A percentile compares a stretch with the other conserved stretches of the same genome.
Evolutionary conservation across 2,797 vertebrate species (phyloP).

Genomic region (Peromyscus attwateri): DNA sequence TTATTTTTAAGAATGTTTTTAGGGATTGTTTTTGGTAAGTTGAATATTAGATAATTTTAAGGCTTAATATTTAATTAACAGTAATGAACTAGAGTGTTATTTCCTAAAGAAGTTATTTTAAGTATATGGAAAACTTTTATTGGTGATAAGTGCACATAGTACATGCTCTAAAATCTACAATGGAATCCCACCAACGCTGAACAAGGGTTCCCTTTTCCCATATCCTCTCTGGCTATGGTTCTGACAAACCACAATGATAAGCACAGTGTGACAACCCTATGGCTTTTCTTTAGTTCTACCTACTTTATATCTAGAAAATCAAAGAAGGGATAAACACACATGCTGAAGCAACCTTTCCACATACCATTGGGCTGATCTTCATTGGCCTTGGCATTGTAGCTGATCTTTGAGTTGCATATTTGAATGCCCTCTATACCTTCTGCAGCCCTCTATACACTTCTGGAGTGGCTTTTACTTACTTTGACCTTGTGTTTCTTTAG

Average conservation of each 20-base stretch:
- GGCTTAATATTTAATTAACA: background rate
- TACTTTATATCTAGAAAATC: background rate
- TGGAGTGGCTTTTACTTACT: background rate
- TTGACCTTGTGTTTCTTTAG: background rate
- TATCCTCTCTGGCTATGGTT: background rate
- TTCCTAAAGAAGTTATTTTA: slow-evolving; percentile 21
- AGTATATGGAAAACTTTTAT: background rate
- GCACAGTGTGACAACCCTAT: background rate
- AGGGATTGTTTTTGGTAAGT: slow-evolving; percentile 7
- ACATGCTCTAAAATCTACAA: background rate
- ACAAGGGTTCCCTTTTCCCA: background rate
- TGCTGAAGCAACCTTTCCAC: background rate
- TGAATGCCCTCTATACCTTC: background rate
- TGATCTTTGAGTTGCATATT: background rate
- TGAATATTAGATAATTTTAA: slow-evolving; percentile 45
- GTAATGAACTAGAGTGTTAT: slow-evolving; percentile 32
- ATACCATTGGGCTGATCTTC: background rate
- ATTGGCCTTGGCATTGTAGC: background rate
- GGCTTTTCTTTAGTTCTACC: background rate
- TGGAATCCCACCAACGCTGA: background rate
- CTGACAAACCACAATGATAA: too few species aligned
- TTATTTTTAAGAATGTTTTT: slow-evolving; percentile 31
- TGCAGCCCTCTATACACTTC: too few species aligned
- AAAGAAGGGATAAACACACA: background rate
- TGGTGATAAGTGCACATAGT: background rate